These are phyloP conservation scores for Teleogryllus occipitalis DNA, from an alignment of 1,140 invertebrate genomes.

Conservation along the genomic window DNA sequence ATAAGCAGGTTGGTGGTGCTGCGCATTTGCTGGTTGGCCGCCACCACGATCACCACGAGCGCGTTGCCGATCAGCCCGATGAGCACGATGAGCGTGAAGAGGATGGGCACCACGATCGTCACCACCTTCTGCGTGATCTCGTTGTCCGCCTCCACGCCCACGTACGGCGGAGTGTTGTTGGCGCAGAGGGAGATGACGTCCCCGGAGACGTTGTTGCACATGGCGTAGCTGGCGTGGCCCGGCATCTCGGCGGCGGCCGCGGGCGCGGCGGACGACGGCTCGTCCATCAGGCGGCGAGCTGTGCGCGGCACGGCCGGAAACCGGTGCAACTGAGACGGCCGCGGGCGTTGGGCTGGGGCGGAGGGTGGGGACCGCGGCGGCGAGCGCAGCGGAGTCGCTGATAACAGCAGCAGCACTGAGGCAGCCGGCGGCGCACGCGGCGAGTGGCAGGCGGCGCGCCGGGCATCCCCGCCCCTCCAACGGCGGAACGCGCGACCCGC, in stretches of 20 bases:
- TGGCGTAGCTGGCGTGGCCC: neutral
- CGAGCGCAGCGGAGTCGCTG: no score
- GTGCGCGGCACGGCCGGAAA: neutral
- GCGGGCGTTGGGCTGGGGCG: neutral
- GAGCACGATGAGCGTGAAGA: slow-evolving; percentile 81
- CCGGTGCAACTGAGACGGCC: neutral
- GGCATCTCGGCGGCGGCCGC: no score
- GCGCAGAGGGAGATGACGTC: neutral
- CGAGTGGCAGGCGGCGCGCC: neutral
- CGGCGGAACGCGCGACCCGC: no score
- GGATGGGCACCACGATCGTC: slow-evolving; percentile 67
- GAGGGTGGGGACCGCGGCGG: neutral
- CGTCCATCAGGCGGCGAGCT: no score
- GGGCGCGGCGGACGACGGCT: no score
- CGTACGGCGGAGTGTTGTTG: neutral
- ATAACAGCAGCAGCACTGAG: no score
- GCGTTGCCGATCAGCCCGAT: slow-evolving; percentile 83
- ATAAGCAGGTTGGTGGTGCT: slow-evolving; percentile 90
- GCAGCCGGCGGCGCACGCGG: no score
- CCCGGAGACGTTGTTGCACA: neutral
- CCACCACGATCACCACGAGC: slow-evolving; percentile 60
- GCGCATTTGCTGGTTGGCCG: slow-evolving; percentile 81
- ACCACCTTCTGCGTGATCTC: slow-evolving; percentile 38
- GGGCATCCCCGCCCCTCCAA: neutral
- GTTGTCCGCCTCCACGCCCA: neutral